Base-by-base conservation (phyloP, 2,113 vertebrate genomes). In the Leucoraja erinaceus region DNA sequence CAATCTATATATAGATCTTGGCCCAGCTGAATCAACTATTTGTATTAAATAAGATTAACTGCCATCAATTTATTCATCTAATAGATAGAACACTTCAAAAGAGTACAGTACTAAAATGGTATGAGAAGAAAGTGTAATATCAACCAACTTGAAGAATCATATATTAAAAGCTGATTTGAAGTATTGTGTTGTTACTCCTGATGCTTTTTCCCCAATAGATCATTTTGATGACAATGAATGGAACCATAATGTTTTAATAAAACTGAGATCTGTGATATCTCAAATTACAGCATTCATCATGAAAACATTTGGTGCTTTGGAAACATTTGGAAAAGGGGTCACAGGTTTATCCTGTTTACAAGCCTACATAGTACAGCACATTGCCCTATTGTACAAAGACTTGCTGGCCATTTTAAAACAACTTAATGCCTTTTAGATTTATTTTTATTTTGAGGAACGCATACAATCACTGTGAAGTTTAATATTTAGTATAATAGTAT, bases 271-370 rank as follows among this genome's bases (percentile, higher is more conserved):
- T 91, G 66, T 72, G 38, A 91, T 28, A 74, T 91, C 90, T 91
- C 90, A 91, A 72, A 72, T 72, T 68, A 91, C 33, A 54, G 66
- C 12, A 70, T 20, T 74, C 90, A 72, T 72, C 33, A 54, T 91
- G 38, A 91, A 72, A 91, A 68, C 72, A 91, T 91, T 72, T 91
- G 68, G 33, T 91, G 90, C 90, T 91, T 91, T 91, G 90, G 66
- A 74, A 91, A 74, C 11, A 70, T 47, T 91, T 91, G 11, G 90
- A 72, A 91, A 54, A 72, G 31, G 68, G 33, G n/a, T 91, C 22
- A 54, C 90, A 91, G 22, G 90, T 74, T 33, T 54, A 14, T 33
- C 54, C 68, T 91, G 31, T 91, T 74, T 90, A 90, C 88, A 14
- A 68, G 18, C 10, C 31, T 90, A 90, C 33, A 86, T 59, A 61